A percentile compares a stretch with the other conserved stretches of the same genome.
These are phyloP conservation scores for Myopa testacea DNA, from an alignment of 2,888 invertebrate species.

Conservation along the genomic window DNA sequence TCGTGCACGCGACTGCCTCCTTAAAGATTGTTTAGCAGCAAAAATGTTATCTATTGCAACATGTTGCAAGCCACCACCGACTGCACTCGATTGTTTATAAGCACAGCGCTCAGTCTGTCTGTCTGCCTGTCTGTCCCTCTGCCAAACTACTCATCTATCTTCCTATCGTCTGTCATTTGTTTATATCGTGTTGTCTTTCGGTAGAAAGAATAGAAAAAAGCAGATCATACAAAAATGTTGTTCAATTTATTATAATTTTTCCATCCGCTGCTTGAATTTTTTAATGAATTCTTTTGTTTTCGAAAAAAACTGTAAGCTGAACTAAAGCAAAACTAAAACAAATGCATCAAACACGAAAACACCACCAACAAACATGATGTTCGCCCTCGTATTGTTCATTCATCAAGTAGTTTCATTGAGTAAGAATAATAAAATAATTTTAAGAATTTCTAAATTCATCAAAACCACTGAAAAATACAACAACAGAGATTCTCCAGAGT, in stretches of 20 bases:
- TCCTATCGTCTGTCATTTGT: neutral
- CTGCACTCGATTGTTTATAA: neutral
- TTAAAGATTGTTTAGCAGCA: neutral
- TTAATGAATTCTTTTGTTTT: conserved; percentile 8
- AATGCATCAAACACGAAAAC: too few species aligned
- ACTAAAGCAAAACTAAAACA: neutral
- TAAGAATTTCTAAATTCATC: neutral
- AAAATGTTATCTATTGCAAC: neutral
- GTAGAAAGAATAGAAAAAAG: neutral
- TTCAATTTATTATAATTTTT: conserved; percentile 10
- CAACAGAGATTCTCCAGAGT: too few species aligned
- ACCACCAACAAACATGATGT: too few species aligned
- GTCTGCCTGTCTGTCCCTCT: neutral
- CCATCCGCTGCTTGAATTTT: neutral
- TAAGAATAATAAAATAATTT: neutral
- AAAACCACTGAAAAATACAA: too few species aligned
- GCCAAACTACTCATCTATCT: neutral
- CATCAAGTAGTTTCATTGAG: neutral
- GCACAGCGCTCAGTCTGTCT: neutral
- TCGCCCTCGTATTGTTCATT: neutral
- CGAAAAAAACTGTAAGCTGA: neutral
- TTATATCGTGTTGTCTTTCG: neutral
- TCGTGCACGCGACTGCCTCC: neutral
- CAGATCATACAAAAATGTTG: neutral
- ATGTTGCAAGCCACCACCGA: neutral